These are phyloP conservation scores for Temnothorax nylanderi DNA, from an alignment of 1,140 invertebrate species.

Conservation along the genomic window DNA sequence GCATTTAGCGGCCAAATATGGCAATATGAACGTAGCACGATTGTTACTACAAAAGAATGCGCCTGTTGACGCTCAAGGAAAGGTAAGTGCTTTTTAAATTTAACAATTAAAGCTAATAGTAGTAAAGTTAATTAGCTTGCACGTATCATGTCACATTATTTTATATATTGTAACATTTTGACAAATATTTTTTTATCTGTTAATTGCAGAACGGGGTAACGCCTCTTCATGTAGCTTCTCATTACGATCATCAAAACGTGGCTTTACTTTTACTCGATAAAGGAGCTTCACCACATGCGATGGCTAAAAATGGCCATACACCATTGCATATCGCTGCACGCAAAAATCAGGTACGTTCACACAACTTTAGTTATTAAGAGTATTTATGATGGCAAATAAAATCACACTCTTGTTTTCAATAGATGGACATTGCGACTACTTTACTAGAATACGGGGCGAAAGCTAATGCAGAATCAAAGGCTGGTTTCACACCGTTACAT, in stretches of 20 bases:
- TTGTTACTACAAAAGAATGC: constrained; percentile 95
- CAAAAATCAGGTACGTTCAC: constrained; percentile 94
- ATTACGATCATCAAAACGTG: constrained; percentile 98
- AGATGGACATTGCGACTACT: constrained; percentile 96
- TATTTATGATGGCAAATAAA: neutral
- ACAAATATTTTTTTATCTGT: constrained; percentile 16
- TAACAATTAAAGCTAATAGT: neutral
- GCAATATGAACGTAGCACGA: constrained; percentile 96
- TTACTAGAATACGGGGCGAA: constrained; percentile 97
- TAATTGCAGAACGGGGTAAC: constrained; percentile 95
- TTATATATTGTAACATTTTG: neutral
- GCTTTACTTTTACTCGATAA: constrained; percentile 96
- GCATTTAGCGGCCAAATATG: constrained; percentile 99
- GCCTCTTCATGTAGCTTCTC: constrained; percentile 98
- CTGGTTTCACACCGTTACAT: constrained; percentile 97
- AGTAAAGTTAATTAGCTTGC: neutral
- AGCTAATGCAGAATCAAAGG: constrained; percentile 95
- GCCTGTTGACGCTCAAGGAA: constrained; percentile 97
- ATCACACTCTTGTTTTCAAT: constrained; percentile 3
- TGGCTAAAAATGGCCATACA: constrained; percentile 99
- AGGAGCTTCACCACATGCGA: constrained; percentile 97
- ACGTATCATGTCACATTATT: neutral
- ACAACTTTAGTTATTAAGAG: neutral
- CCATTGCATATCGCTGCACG: constrained; percentile 99
- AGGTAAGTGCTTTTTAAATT: constrained; percentile 84